Evolutionary conservation across 1,140 invertebrate species (phyloP), one percentile per base, ranked within the genome.

Genomic region (Condylostylus longicornis): DNA sequence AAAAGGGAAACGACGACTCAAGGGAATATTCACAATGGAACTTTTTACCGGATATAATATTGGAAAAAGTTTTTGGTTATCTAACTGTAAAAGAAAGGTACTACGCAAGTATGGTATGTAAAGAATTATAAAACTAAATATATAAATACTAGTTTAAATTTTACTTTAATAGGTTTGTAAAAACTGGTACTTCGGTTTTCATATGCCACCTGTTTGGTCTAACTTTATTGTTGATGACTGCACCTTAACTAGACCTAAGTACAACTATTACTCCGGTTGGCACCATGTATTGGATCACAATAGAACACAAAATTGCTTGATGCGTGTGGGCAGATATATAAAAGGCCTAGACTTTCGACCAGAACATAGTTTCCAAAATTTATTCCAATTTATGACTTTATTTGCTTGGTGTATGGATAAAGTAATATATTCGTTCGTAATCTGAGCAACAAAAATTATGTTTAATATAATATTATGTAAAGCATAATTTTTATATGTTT

Each of bases 381-480:
- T 87, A 3, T 86, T 79, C 48, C 81, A 86, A 55, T 86, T 86
- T 47, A 82, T 85, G 74, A 80, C 78, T 22, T 74, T 84, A 65
- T 52, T 81, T 28, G 78, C 74, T 3, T 85, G 75, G 68, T 82
- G 76, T 43, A 69, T 70, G 2, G 77, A 80, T 47, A 54, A 62
- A 28, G 53, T 53, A 14, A 18, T 5, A 28, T 23, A 32, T 23
- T 18, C 13, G 18, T 37, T 9, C 15, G n/a, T 35, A 7, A 35
- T 10, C 14, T 18, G 14, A 14, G 14, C 14, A 14, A 30, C 9
- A 17, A 17, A 15, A 35, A 25, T 18, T 4, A 25, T 35, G n/a
- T 35, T 12, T 5, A 33, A 19, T 17, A 33, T 14, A 19, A 17
- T 17, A n/a, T 17, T 17, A 19, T 33, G 14, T 17, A 14, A 14